These are phyloP conservation scores for Lepeophtheirus salmonis DNA, from an alignment of 1,140 invertebrate species.

Conservation along the genomic window DNA sequence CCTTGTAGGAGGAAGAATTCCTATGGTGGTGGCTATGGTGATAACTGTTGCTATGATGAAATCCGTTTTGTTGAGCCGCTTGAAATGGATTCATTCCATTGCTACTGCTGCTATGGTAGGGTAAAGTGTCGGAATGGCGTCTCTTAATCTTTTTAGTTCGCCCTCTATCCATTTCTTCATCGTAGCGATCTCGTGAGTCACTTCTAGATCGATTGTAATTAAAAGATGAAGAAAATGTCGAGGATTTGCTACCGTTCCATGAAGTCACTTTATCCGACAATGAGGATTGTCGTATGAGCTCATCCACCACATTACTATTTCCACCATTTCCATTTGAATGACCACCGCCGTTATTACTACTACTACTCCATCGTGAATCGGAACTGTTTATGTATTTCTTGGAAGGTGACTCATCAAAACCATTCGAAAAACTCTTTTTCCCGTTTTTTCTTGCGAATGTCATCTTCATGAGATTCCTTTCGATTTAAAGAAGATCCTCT, in stretches of 20 bases:
- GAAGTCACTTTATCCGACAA: not conserved
- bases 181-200: not conserved
- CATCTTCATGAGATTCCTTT: too few species aligned
- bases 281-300: not conserved
- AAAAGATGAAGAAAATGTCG: too few species aligned
- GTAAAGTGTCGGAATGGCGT: not conserved
- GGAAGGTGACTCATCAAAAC: not conserved
- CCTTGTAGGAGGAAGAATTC: not conserved
- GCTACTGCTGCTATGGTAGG: not conserved
- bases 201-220: not conserved
- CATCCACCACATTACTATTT: not conserved
- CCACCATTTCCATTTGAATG: not conserved
- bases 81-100: constrained; percentile 7
- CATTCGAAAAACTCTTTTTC: not conserved
- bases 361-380: not conserved
- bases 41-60: not conserved
- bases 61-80: constrained; percentile 7
- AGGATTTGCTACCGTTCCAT: not conserved
- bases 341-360: too few species aligned
- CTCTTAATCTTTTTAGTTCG: constrained; percentile 9
- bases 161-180: constrained; percentile 16
- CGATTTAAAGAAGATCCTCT: too few species aligned
- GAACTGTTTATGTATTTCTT: not conserved
- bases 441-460: too few species aligned
- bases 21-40: not conserved